Conservation (phyloP, 2,888 invertebrate species). For the Lamproptera curius region DNA sequence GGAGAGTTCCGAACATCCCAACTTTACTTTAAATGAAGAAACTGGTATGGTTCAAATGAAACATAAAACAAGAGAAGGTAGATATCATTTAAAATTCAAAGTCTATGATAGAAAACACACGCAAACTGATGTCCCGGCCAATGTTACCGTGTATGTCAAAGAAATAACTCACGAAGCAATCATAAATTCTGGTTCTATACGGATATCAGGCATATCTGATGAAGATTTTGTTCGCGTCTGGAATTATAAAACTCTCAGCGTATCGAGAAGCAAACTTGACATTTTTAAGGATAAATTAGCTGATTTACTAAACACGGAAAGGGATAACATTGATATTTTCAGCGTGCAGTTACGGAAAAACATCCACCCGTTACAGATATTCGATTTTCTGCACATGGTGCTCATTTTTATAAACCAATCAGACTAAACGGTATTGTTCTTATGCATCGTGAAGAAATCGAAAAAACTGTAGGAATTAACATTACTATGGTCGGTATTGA, state of each 20-base stretch:
- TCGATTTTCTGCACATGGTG: slow-evolving; percentile 96
- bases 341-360: slow-evolving; percentile 94
- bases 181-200: slow-evolving; percentile 95
- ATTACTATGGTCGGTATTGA: slow-evolving; percentile 99
- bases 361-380: slow-evolving; percentile 95
- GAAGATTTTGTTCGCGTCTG: slow-evolving; percentile 97
- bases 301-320: slow-evolving; percentile 89
- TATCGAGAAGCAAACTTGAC: slow-evolving; percentile 92
- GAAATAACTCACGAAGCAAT: slow-evolving; percentile 98
- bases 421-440: slow-evolving; percentile 95
- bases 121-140: slow-evolving; percentile 96
- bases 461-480: slow-evolving; percentile 95
- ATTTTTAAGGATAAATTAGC: slow-evolving; percentile 93
- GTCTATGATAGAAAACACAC: slow-evolving; percentile 97
- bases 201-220: slow-evolving; percentile 95
- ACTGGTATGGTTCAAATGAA: slow-evolving; percentile 98
- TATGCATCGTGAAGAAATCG: slow-evolving; percentile 96
- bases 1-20: slow-evolving; percentile 91
- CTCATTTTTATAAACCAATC: slow-evolving; percentile 96
- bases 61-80: slow-evolving; percentile 93
- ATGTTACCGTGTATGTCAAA: slow-evolving; percentile 95
- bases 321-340: slow-evolving; percentile 96
- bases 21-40: slow-evolving; percentile 92
- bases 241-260: slow-evolving; percentile 92
- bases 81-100: slow-evolving; percentile 88